Evolutionary conservation across 2,113 vertebrate genomes (phyloP), one percentile per base, ranked within the genome.

Genomic region (Chamaetylas fuelleborni): DNA sequence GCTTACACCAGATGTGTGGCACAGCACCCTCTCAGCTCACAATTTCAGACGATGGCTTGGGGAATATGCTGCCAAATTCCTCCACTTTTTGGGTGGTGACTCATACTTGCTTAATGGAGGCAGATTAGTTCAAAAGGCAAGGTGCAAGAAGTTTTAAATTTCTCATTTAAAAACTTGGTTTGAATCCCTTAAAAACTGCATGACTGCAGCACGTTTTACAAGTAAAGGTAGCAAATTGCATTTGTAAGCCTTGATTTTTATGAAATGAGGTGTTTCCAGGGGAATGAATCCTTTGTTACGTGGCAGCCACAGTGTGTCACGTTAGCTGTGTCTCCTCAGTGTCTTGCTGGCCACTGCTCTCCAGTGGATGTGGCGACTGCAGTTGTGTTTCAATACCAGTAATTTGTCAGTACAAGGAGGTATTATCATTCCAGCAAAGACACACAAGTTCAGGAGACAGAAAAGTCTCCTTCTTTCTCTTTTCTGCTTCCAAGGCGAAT

Each of bases 401-500:
- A 42, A 40, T 87, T 70, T 81, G 54, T 91, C 50, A 40, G 42
- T 48, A 66, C 54, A 73, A 62, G 50, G 43, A 86, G 40, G 23
- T 72, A 88, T 76, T 92, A 71, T 83, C 74, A 76, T 96, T 90
- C 57, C 87, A 92, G 43, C 60, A 92, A 62, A 88, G 84, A 66
- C 34, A 73, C 53, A 69, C n/a, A 69, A 86, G 81, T 66, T 95
- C 86, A 90, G 45, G 60, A 77, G 29, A 40, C 33, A 70, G 33
- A 38, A 43, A 43, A 48, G 34, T 71, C n/a, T 77, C 14, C 12
- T 43, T 8, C 53, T 80, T 83, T 80, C 65, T 93, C 56, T 94
- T 57, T 94, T 88, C 82, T 94, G 51, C 60, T 95, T 96, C 95
- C 93, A 95, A 84, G 69, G 73, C 28, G 88, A 95, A 94, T 93